A percentile compares a stretch with the other conserved stretches of the same genome.
Conservation (phyloP, 2,888 invertebrate species). For the Hedychridium roseum region DNA sequence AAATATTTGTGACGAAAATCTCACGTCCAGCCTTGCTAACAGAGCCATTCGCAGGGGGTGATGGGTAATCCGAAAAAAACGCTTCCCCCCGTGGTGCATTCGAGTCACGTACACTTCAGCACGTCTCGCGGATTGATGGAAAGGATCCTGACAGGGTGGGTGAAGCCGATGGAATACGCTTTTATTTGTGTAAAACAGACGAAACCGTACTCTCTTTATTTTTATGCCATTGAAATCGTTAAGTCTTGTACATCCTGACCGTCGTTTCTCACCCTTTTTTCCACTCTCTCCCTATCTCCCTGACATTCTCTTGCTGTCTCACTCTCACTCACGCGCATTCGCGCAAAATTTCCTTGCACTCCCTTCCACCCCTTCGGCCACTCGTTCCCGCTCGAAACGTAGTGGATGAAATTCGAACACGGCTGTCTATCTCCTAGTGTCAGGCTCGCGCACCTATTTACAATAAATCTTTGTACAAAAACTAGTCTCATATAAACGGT, state of each 20-base stretch:
- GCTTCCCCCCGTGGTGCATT: too few relatives aligned
- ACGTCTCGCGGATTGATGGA: slow-evolving; percentile 19
- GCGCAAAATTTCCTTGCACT: slow-evolving; percentile 2
- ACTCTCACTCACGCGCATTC: slow-evolving; percentile 17
- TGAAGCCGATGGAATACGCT: neutral
- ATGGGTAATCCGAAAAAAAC: too few relatives aligned
- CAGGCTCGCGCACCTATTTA: slow-evolving; percentile 50
- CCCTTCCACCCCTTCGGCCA: too few relatives aligned
- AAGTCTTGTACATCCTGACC: slow-evolving; percentile 35
- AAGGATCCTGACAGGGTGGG: neutral
- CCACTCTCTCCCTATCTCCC: slow-evolving; percentile 2
- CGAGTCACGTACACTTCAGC: slow-evolving; percentile 28
- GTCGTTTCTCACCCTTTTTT: slow-evolving; percentile 10
- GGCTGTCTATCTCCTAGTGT: slow-evolving; percentile 41
- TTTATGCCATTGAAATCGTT: slow-evolving; percentile 37
- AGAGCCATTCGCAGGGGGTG: too few relatives aligned
- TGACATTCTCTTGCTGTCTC: neutral
- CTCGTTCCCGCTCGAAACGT: slow-evolving; percentile 12
- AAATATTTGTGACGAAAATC: too few relatives aligned
- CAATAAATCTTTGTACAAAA: slow-evolving; percentile 57
- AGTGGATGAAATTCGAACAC: slow-evolving; percentile 49
- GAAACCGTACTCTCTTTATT: slow-evolving; percentile 52
- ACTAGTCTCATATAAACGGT: slow-evolving; percentile 53
- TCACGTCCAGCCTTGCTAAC: neutral
- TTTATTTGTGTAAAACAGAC: slow-evolving; percentile 53